These are phyloP conservation scores for Naja naja DNA, from an alignment of 2,113 vertebrate genomes.

Conservation along the genomic window DNA sequence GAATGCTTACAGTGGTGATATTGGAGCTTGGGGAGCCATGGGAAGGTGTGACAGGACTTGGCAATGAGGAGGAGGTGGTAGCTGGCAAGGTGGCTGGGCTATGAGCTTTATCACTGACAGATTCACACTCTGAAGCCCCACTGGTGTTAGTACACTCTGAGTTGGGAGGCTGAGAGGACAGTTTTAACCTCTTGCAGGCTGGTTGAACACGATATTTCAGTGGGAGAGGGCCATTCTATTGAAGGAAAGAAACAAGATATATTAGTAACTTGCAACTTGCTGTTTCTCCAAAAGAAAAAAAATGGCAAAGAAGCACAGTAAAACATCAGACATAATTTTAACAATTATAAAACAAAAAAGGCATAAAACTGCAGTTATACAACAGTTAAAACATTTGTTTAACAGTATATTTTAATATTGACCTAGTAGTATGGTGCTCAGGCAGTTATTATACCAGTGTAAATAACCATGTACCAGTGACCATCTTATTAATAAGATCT, in stretches of 20 bases:
- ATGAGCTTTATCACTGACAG: constrained; percentile 87
- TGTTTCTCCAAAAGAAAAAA: background rate
- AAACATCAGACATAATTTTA: background rate
- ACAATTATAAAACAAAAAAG: background rate
- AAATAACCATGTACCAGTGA: background rate
- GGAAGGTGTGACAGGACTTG: constrained; percentile 72
- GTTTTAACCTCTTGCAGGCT: constrained; percentile 78
- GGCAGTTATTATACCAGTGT: background rate
- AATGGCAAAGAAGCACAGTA: background rate
- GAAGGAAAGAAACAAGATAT: background rate
- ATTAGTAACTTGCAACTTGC: background rate
- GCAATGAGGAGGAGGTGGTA: constrained; percentile 75
- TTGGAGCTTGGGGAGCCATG: constrained; percentile 73
- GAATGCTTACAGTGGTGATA: constrained; percentile 68
- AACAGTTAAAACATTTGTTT: background rate
- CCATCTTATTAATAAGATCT: background rate
- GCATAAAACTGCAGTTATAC: background rate
- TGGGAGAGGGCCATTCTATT: constrained; percentile 84
- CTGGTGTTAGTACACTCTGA: constrained; percentile 84
- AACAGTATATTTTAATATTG: background rate
- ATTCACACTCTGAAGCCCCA: constrained; percentile 87
- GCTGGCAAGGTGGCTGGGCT: constrained; percentile 77
- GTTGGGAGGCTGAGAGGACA: constrained; percentile 71
- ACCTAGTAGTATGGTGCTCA: background rate
- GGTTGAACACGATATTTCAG: constrained; percentile 90